Evolutionary conservation across 1,140 invertebrate genomes (phyloP).

Genomic region (Drosophila nigrodunni): DNA sequence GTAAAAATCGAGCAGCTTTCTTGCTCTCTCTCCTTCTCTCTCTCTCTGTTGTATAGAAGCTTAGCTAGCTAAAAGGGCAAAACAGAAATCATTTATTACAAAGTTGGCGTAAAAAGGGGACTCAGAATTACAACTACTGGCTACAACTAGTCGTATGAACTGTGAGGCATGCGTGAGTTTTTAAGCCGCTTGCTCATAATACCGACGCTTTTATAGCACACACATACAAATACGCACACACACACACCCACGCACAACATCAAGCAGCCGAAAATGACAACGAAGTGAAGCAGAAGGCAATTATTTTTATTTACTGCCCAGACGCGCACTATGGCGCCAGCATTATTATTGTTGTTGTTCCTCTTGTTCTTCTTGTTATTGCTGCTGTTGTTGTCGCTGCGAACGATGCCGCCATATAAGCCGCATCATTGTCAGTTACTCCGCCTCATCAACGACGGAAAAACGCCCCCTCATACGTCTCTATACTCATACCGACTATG

Average conservation of each 20-base stretch:
- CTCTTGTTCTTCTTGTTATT: slow-evolving; percentile 43
- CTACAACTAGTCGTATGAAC: slow-evolving; percentile 11
- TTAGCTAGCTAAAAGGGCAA: slow-evolving; percentile 5
- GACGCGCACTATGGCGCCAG: slow-evolving; percentile 80
- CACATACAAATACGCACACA: slow-evolving; percentile 52
- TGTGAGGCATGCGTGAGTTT: slow-evolving; percentile 59
- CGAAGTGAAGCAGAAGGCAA: slow-evolving; percentile 82
- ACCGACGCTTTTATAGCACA: slow-evolving; percentile 72
- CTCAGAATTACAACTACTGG: slow-evolving; percentile 4
- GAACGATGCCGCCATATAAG: slow-evolving; percentile 69
- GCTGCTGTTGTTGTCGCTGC: slow-evolving; percentile 60
- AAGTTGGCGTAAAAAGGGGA: slow-evolving; percentile 31
- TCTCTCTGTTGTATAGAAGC: neutral
- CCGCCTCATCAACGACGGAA: slow-evolving; percentile 49
- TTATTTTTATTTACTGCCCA: slow-evolving; percentile 83
- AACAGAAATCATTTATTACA: slow-evolving; percentile 70
- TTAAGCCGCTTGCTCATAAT: slow-evolving; percentile 68
- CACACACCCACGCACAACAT: slow-evolving; percentile 51
- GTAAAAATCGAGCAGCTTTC: slow-evolving; percentile 60
- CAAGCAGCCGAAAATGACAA: slow-evolving; percentile 62
- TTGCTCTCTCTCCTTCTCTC: slow-evolving; percentile 12
- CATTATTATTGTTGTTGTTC: slow-evolving; percentile 55
- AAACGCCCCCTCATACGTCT: slow-evolving; percentile 28
- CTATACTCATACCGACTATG: slow-evolving; percentile 18
- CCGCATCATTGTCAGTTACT: slow-evolving; percentile 77